Conservation (phyloP, 2,888 invertebrate genomes). For the Trissolcus japonicus region DNA sequence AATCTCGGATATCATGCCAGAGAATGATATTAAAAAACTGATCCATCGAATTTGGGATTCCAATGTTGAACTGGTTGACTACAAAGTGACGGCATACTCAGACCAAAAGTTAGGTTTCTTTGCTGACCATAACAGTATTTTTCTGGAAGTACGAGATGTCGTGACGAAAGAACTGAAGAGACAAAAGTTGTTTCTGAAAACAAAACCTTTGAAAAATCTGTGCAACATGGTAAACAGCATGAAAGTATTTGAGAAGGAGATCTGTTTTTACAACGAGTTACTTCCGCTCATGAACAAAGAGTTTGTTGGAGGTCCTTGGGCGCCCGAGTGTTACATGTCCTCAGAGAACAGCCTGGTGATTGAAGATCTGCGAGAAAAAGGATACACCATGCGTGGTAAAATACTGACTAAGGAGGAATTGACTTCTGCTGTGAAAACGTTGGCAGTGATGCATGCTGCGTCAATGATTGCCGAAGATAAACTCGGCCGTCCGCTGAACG, state of each 20-base stretch:
- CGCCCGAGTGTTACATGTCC: constrained; percentile 69
- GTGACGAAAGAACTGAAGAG: constrained; percentile 13
- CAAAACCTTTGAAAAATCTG: constrained; percentile 77
- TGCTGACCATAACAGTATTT: constrained; percentile 62
- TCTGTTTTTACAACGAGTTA: constrained; percentile 75
- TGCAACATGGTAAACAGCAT: constrained; percentile 77
- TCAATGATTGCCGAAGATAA: constrained; percentile 66
- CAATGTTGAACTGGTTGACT: constrained; percentile 58
- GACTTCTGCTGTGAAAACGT: constrained; percentile 61
- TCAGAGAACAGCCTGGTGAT: constrained; percentile 69
- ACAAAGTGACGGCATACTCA: constrained; percentile 60
- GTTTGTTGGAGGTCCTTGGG: constrained; percentile 63
- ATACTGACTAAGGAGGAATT: constrained; percentile 54
- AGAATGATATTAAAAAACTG: constrained; percentile 55
- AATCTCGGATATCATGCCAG: not conserved
- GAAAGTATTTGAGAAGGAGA: constrained; percentile 78
- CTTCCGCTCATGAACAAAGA: constrained; percentile 72
- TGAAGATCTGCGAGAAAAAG: constrained; percentile 71
- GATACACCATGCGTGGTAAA: constrained; percentile 62
- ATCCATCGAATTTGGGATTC: constrained; percentile 22
- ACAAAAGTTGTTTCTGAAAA: constrained; percentile 79
- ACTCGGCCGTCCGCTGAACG: constrained; percentile 60
- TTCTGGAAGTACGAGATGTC: constrained; percentile 46
- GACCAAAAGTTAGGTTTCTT: constrained; percentile 66
- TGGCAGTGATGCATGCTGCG: constrained; percentile 68